Conservation (phyloP, 2,797 vertebrate species). For the Oreonectes daqikongensis region DNA sequence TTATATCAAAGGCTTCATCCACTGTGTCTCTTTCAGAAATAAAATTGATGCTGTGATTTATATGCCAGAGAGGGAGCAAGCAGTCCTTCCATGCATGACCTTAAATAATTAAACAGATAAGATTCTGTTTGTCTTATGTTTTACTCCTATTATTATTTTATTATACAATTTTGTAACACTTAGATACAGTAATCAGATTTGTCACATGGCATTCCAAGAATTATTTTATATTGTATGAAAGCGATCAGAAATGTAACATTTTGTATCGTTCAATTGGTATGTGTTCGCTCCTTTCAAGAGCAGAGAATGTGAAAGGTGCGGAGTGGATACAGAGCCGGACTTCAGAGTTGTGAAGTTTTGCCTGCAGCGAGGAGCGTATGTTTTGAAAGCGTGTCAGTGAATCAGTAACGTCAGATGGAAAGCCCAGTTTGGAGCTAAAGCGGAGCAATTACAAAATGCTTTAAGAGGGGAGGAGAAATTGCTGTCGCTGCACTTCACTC, state of each 20-base stretch:
- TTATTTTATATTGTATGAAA: background rate
- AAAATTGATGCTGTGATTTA: conserved; percentile 34
- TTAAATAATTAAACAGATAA: conserved; percentile 32
- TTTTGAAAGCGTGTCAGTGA: background rate
- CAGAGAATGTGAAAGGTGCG: background rate
- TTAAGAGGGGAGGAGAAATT: background rate
- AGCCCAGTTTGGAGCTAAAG: conserved; percentile 13
- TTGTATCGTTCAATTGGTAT: background rate
- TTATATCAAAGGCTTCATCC: conserved; percentile 55
- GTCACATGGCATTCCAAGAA: background rate
- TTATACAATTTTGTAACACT: background rate
- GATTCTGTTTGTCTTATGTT: background rate
- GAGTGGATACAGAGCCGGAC: background rate
- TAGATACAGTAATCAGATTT: background rate
- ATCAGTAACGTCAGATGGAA: background rate
- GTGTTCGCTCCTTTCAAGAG: background rate
- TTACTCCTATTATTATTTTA: conserved; percentile 5
- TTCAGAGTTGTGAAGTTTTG: background rate
- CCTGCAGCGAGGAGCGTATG: background rate
- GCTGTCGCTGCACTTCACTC: conserved; percentile 2
- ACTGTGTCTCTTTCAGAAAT: conserved; percentile 46
- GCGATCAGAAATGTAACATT: background rate
- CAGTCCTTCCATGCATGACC: conserved; percentile 43
- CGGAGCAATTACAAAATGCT: conserved; percentile 4
- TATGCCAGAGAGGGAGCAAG: conserved; percentile 27